Percentiles rank a stretch among this genome's conserved stretches.
Conservation (phyloP, 2,888 invertebrate species). For the Drosophila yooni region DNA sequence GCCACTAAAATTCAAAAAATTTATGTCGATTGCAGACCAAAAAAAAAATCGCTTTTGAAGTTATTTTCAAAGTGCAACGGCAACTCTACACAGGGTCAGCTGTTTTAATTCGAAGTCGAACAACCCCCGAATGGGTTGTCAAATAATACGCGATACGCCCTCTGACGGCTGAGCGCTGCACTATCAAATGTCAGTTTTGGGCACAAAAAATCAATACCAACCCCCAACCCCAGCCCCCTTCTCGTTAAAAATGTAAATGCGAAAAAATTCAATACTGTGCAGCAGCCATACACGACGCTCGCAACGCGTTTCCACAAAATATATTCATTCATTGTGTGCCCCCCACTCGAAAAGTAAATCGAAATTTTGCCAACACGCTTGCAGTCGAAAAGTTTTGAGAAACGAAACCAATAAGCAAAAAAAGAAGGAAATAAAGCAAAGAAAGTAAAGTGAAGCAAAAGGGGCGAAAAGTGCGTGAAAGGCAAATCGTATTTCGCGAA, state of each 20-base stretch:
- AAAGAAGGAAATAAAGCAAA: conserved; percentile 15
- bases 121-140: conserved; percentile 61
- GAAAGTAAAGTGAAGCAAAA: conserved; percentile 14
- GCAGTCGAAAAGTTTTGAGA: conserved; percentile 10
- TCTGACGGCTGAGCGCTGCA: conserved; percentile 47
- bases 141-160: conserved; percentile 39
- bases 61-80: conserved; percentile 28
- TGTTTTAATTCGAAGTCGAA: conserved; percentile 38
- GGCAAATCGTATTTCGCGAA: conserved; percentile 41
- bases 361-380: conserved; percentile 17
- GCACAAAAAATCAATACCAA: conserved; percentile 84
- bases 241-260: conserved; percentile 82
- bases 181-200: conserved; percentile 60
- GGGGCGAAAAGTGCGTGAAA: conserved; percentile 49
- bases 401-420: conserved; percentile 53
- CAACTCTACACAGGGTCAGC: conserved; percentile 38
- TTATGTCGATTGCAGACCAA: neutral
- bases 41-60: conserved; percentile 4
- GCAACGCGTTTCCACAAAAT: conserved; percentile 58
- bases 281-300: conserved; percentile 78
- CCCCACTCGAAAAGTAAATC: conserved; percentile 19
- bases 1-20: neutral
- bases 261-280: conserved; percentile 83
- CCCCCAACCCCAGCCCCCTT: conserved; percentile 74
- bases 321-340: conserved; percentile 31